Percentiles rank a stretch among this genome's conserved stretches.
Conservation (phyloP, 2,113 vertebrate species). For the Tupaia tana region DNA sequence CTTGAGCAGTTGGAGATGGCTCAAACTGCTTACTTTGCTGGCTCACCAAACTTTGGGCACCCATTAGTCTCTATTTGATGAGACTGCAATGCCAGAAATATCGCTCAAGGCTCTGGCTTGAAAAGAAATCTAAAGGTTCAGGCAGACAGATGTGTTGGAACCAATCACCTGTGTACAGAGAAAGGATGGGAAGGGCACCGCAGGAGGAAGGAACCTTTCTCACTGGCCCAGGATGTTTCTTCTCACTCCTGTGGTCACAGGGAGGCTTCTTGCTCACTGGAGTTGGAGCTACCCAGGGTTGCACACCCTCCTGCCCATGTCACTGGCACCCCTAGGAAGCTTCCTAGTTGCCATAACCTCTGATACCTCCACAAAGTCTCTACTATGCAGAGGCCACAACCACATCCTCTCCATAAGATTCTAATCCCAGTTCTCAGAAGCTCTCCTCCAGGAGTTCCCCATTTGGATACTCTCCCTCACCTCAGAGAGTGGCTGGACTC, state of each 20-base stretch:
- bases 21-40: neutral
- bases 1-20: neutral
- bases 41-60: neutral
- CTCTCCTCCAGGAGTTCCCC: neutral
- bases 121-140: neutral
- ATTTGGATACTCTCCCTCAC: too few relatives aligned
- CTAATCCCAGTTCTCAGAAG: neutral
- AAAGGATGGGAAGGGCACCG: too few relatives aligned
- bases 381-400: neutral
- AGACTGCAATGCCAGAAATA: neutral
- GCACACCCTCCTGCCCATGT: neutral
- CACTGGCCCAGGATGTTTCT: neutral
- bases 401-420: too few relatives aligned
- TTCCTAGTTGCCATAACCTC: neutral
- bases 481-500: rapidly evolving
- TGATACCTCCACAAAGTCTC: too few relatives aligned
- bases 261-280: neutral
- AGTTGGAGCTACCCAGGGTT: too few relatives aligned
- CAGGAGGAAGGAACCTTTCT: neutral
- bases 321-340: neutral
- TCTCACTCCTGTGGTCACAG: neutral
- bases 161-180: neutral
- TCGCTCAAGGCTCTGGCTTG: neutral
- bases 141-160: neutral
- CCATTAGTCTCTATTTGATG: neutral